Evolutionary conservation across 1,140 invertebrate genomes (phyloP), one percentile per base, ranked within the genome.

Genomic region (Myzus persicae): DNA sequence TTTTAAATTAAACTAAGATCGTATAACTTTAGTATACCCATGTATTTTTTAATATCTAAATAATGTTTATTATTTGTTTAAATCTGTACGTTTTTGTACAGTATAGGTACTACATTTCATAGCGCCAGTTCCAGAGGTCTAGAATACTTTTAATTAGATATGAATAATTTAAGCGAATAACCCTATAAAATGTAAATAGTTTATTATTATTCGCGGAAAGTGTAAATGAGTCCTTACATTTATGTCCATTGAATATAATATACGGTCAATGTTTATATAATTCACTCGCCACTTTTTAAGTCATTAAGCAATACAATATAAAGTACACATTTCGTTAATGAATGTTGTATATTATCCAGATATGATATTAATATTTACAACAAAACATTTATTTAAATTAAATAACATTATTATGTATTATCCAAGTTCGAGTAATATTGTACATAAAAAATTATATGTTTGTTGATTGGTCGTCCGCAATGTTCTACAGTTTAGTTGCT

Each of bases 391-490:
- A 31, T 31, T 67, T n/a, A 5, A 67, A 67, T n/a, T n/a, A 5
- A 67, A 67, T n/a, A n/a, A n/a, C 59, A 67, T 67, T n/a, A n/a
- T 67, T 67, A n/a, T 67, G 14, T 76, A n/a, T n/a, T 67, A n/a
- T n/a, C 11, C 4, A 76, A 5, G 4, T 18, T 18, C 11, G 5
- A 67, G 31, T 76, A n/a, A 67, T 67, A 67, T 67, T n/a, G 20
- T 67, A n/a, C 14, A 0, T 18, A n/a, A 5, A 36, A 18, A n/a
- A 76, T 18, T 76, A 18, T 2, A n/a, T n/a, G 4, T n/a, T 18
- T n/a, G 11, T 6, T n/a, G 0, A n/a, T 76, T n/a, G n/a, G 14
- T 18, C 5, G n/a, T n/a, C 1, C 6, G 1, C 14, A 76, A 1
- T n/a, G 3, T 76, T 76, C 59, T 76, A n/a, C 6, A 76, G 36